Evolutionary conservation across 2,888 invertebrate genomes (phyloP), one percentile per base, ranked within the genome.

Genomic region (Athetis lepigone): DNA sequence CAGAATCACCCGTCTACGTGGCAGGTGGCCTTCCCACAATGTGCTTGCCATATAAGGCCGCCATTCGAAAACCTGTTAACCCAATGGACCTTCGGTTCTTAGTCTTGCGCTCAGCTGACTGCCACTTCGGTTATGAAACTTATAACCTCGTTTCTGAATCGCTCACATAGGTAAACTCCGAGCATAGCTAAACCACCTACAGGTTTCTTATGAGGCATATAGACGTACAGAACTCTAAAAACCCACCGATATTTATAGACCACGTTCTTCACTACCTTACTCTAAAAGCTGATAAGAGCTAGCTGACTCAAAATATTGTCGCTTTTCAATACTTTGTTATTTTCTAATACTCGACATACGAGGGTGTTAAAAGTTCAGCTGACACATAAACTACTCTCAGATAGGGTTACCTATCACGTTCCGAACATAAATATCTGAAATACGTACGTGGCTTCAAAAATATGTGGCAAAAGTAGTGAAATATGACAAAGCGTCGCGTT

Each of bases 361-460:
- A 42, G n/a, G 7, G n/a, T 19, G 16, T 37, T 9, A 29, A 55
- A 27, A 11, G 43, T 43, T 65, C 16, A 55, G 5, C 9, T 23
- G 18, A 16, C 1, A 27, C 9, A 36, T 58, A 4, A 8, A 51
- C 13, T 39, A 19, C 29, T 11, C 8, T 21, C 7, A 4, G 1
- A 2, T 19, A 16, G 21, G 11, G 2, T 19, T 9, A 45, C 33
- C 8, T 67, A 23, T 27, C 68, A 70, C 56, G 39, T 70, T 23
- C 39, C 18, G 13, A 25, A 45, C 63, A 45, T 63, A 25, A 60
- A 52, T 18, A 18, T 13, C 49, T 21, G 16, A 29, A 18, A 19
- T 21, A 18, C 13, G 11, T 16, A 37, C 43, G 33, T 39, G 47
- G 18, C 9, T 25, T 13, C 25, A 13, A 18, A 29, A 33, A 57